Conservation (phyloP, 2,113 vertebrate species). For the Amphilophus citrinellus region DNA sequence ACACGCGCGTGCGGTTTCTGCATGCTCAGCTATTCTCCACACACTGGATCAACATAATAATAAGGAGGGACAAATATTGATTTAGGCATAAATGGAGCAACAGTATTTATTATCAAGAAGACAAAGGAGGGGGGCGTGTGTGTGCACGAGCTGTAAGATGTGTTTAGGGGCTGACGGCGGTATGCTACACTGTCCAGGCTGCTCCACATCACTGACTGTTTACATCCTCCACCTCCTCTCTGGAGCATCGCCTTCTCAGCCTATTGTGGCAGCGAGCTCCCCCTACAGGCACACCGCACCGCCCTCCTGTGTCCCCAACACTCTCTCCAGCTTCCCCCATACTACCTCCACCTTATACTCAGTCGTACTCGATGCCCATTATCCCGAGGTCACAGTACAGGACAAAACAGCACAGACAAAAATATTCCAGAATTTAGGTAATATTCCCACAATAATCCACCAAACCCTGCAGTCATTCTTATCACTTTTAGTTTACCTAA, state of each 20-base stretch:
- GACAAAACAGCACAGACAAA: fast-evolving
- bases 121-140: background rate
- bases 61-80: background rate
- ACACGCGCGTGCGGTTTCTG: background rate
- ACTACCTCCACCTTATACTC: background rate
- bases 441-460: background rate
- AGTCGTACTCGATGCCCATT: background rate
- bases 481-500: background rate
- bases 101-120: background rate
- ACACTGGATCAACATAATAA: background rate
- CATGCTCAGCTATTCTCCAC: background rate
- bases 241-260: no score
- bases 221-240: no score
- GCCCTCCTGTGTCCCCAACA: background rate
- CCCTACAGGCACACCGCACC: background rate
- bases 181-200: background rate
- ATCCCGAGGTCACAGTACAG: background rate
- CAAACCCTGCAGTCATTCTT: fast-evolving
- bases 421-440: background rate
- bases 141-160: background rate
- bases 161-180: fast-evolving
- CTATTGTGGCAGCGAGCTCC: background rate
- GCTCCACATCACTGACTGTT: background rate
- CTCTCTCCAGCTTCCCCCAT: background rate
- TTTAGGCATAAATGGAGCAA: background rate